Base-by-base conservation (phyloP, 1,140 invertebrate genomes). In the Proales similis region DNA sequence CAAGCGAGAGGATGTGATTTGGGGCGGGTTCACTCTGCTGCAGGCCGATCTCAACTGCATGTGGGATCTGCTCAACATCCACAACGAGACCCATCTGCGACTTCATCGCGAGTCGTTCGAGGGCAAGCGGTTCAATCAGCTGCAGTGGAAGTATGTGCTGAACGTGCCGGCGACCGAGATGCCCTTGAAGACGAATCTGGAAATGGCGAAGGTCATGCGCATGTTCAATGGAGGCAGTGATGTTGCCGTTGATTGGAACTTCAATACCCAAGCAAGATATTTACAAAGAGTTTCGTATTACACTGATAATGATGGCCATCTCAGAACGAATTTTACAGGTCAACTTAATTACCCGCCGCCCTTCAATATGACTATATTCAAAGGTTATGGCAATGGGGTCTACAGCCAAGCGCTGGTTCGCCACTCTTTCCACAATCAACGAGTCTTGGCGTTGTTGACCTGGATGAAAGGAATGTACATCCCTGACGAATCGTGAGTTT, bases 401-500 rank as follows among this genome's bases (percentile, higher is more conserved):
- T 73, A 72, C 66, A 70, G 67, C 32, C 48, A 69, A 22, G 53
- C 29, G 3, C 73, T 73, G 63, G 67, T 74, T 1, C 17, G 70
- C 9, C 72, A 66, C 65, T 39, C 68, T 12, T 38, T 73, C 1
- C 51, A 49, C 19, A 65, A 69, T 63, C 11, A 38, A 4, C 22
- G 47, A 12, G 67, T 69, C 2, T 63, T 39, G 24, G 67, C 66
- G 22, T 64, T 73, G 2, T 64, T 73, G 27, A 38, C 68, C 6
- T 74, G 71, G 70, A 63, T 42, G 2, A 45, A 66, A 32, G 64
- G 65, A 7, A 66, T 71, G 1, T 66, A 53, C 17, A 70, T 67
- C 64, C 72, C 72, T 12, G 72, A 74, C 33, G 72, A 74, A 62
- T 68, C 67, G 26, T 74, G n/a, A n/a, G n/a, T n/a, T n/a, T n/a